A percentile compares a stretch with the other conserved stretches of the same genome.
Evolutionary conservation across 2,888 invertebrate species (phyloP).

Genomic region (Mamestra brassicae): DNA sequence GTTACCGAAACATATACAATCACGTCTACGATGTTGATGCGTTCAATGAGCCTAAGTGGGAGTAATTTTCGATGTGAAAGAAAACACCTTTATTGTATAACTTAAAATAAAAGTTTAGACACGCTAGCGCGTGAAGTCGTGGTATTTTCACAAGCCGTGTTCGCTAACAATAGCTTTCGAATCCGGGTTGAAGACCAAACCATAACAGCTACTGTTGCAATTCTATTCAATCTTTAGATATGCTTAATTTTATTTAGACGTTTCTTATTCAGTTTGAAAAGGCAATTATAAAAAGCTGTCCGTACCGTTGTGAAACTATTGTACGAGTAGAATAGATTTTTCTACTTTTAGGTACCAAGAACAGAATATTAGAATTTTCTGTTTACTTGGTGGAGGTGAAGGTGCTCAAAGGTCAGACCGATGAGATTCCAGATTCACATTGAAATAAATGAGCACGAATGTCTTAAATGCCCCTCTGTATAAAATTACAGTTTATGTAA

Average conservation of each 20-base stretch:
- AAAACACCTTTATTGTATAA: conserved; percentile 44
- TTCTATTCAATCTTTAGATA: conserved; percentile 63
- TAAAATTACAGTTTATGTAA: conserved; percentile 36
- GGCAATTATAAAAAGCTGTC: not conserved
- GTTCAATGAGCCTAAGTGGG: not conserved
- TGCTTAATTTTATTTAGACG: conserved; percentile 31
- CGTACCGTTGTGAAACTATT: not conserved
- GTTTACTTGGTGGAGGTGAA: not conserved
- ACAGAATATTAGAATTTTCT: not conserved
- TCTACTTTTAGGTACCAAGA: not conserved
- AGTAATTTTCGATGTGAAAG: not conserved
- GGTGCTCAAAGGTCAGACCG: not conserved
- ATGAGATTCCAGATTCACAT: conserved; percentile 12
- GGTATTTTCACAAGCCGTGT: conserved; percentile 65
- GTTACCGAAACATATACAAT: not conserved
- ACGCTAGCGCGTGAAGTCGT: conserved; percentile 59
- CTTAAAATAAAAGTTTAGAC: conserved; percentile 66
- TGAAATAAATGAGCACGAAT: conserved; percentile 19
- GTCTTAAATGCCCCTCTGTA: conserved; percentile 10
- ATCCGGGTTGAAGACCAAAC: conserved; percentile 79
- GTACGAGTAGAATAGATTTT: not conserved
- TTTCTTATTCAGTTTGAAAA: conserved; percentile 12
- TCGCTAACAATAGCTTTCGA: conserved; percentile 70
- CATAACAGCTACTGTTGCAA: conserved; percentile 72
- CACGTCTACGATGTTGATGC: not conserved